Percentiles rank a stretch among this genome's conserved stretches.
phyloP scores from a whole-genome alignment of 1,140 invertebrate species.

The Drosophila kanapiae region DNA sequence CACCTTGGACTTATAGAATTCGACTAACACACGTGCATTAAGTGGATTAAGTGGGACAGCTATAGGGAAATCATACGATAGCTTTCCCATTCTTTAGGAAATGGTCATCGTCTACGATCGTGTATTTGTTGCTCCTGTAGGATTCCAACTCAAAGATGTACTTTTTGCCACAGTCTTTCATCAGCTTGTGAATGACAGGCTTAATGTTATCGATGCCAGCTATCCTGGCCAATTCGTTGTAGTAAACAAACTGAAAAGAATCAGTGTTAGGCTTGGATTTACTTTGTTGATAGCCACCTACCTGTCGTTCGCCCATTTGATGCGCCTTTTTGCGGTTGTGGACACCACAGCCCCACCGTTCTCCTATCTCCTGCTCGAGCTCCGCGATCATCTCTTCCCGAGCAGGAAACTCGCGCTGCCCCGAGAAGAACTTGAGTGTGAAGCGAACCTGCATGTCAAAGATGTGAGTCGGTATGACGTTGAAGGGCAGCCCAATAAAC shows the following conservation, averaged over 20 bases:
- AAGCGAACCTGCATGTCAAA: conserved; percentile 94
- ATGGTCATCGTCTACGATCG: conserved; percentile 88
- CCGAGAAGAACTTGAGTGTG: conserved; percentile 89
- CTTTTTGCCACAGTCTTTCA: conserved; percentile 88
- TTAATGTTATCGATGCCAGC: conserved; percentile 88
- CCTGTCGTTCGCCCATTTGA: conserved; percentile 90
- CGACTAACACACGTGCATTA: conserved; percentile 12
- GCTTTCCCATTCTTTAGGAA: conserved; percentile 81
- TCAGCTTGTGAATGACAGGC: conserved; percentile 89
- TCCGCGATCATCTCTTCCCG: conserved; percentile 90
- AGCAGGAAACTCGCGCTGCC: conserved; percentile 88
- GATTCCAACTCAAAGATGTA: conserved; percentile 89
- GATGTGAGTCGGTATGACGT: conserved; percentile 93
- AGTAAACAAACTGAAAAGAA: conserved; percentile 88
- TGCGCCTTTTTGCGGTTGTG: conserved; percentile 89
- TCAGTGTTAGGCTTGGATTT: too few relatives aligned
- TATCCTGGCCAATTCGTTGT: conserved; percentile 89
- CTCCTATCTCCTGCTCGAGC: conserved; percentile 87
- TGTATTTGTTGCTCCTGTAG: conserved; percentile 88
- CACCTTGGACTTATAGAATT: background rate
- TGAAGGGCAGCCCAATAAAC: conserved; percentile 92
- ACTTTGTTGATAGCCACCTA: conserved; percentile 84
- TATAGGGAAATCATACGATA: background rate
- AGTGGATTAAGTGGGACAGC: background rate
- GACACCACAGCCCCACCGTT: conserved; percentile 86